These are phyloP conservation scores for Noctilio leporinus DNA, from an alignment of 2,113 vertebrate species.

Conservation along the genomic window DNA sequence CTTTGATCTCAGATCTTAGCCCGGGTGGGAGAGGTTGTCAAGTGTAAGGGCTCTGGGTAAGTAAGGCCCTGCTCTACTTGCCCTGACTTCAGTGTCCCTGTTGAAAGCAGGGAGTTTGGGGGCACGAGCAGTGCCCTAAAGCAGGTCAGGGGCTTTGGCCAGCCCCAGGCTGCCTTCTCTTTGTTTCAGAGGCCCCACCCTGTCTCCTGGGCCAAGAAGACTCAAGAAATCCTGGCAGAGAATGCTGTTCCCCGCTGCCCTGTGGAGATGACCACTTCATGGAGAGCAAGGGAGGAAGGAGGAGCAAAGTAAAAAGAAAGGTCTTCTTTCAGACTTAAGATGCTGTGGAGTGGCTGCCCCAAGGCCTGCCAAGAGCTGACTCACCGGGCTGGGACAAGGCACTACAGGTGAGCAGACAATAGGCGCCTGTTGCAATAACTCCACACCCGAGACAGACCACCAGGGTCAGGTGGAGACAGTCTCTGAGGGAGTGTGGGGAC, in stretches of 20 bases:
- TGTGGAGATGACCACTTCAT: constrained; percentile 66
- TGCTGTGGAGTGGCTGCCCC: constrained; percentile 52
- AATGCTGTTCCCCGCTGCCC: constrained; percentile 33
- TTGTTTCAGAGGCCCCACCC: constrained; percentile 59
- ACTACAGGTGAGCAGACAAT: constrained; percentile 67
- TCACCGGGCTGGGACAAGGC: constrained; percentile 52
- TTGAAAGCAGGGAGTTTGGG: not conserved
- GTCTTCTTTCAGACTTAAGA: constrained; percentile 62
- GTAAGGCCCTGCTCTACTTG: accelerated
- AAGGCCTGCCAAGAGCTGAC: constrained; percentile 62
- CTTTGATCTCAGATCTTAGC: not conserved
- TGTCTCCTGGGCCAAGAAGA: constrained; percentile 43
- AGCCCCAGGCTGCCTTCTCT: not conserved
- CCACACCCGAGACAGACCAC: constrained; percentile 26
- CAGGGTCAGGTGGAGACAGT: not conserved
- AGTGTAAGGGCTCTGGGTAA: not conserved
- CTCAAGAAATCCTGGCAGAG: constrained; percentile 60
- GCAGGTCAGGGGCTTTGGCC: not conserved
- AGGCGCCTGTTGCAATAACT: constrained; percentile 46
- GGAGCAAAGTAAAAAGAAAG: constrained; percentile 60
- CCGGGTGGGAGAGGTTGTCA: not conserved
- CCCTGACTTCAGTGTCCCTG: not conserved
- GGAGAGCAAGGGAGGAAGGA: constrained; percentile 52
- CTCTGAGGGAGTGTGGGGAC: not conserved
- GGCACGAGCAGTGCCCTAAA: not conserved